Base-by-base conservation (phyloP, 1,140 invertebrate species). In the Frieseomelitta varia region DNA sequence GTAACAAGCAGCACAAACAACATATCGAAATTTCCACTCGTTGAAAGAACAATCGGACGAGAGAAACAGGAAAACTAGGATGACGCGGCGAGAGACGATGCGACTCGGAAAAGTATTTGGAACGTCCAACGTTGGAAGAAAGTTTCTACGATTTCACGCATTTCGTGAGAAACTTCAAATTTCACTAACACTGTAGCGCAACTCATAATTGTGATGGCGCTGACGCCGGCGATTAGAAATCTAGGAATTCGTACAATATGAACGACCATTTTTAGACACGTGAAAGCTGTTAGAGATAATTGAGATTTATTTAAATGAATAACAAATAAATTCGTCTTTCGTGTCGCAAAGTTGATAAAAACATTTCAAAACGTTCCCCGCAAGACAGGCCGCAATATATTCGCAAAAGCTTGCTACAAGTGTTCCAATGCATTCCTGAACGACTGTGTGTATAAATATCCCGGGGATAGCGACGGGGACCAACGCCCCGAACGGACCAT, bases 401-500 rank as follows among this genome's bases (percentile, higher is more conserved):
- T 61, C 58, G 11, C 12, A 61, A n/a, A 24, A 61, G 24, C 0
- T 61, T 21, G 24, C 24, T 10, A 14, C 11, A 24, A 61, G 11
- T n/a, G 11, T n/a, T 61, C 24, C 11, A 61, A 61, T 61, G 24
- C 24, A 12, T n/a, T 61, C 2, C 0, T 12, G 21, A 56, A 19
- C 17, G 19, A 8, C 39, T 30, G 30, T 30, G 2, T 2, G 30
- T 75, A 68, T 56, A 77, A 76, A 76, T 58, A 56, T 39, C 53
- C 19, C 10, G 34, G 53, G 4, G 12, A 34, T 2, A 56, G 15
- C 51, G 27, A 19, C 21, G n/a, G 30, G 27, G 30, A 77, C 58
- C 83, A 73, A 78, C 86, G 21, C 68, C 19, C 21, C 24, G 51
- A 84, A 76, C 61, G 30, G 58, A 55, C 34, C 21, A 53, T 63